A percentile compares a stretch with the other conserved stretches of the same genome.
These are phyloP conservation scores for Hyla sarda DNA, from an alignment of 2,113 vertebrate genomes.

Conservation along the genomic window DNA sequence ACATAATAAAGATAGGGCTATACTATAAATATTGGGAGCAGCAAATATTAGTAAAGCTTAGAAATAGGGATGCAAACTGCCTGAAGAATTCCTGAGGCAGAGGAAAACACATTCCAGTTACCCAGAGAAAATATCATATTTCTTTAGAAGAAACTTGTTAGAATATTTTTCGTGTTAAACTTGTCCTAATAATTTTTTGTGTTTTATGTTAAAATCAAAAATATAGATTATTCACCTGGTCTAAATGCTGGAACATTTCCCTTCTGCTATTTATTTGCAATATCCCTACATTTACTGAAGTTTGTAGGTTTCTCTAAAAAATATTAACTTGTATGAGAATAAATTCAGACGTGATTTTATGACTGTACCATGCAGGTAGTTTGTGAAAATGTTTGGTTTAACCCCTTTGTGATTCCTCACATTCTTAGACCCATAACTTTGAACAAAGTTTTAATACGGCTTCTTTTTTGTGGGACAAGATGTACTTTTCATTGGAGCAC, in stretches of 20 bases:
- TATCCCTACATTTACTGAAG: background rate
- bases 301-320: background rate
- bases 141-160: background rate
- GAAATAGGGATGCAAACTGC: slow-evolving; percentile 22
- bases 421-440: no score
- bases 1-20: background rate
- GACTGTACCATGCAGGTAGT: no score
- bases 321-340: no score
- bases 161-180: background rate
- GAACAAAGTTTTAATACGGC: no score
- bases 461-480: no score
- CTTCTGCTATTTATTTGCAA: background rate
- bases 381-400: no score
- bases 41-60: background rate
- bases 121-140: slow-evolving; percentile 22
- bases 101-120: slow-evolving; percentile 24
- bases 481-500: no score
- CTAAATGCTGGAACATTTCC: background rate
- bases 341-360: no score
- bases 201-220: background rate
- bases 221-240: background rate
- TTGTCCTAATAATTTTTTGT: no score
- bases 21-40: slow-evolving; percentile 1
- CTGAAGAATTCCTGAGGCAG: slow-evolving; percentile 16
- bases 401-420: no score